These are phyloP conservation scores for Sylvia atricapilla DNA, from an alignment of 2,113 vertebrate species.

Conservation along the genomic window DNA sequence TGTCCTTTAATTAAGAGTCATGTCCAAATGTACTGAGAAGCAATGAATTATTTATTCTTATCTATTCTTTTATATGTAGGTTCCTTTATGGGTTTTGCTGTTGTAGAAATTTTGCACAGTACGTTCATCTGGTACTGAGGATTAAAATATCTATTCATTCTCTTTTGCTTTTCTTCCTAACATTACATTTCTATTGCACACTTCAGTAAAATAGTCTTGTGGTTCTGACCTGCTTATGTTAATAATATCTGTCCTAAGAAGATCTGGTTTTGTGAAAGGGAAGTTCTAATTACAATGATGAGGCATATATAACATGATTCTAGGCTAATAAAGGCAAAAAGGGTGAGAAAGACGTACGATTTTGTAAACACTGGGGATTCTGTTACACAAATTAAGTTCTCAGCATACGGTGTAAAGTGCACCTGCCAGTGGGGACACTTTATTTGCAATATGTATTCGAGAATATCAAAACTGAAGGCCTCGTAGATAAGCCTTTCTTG, in stretches of 20 bases:
- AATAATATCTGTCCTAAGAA: background rate
- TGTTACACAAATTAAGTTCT: background rate
- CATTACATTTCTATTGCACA: background rate
- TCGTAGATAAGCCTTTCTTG: background rate
- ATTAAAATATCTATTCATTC: background rate
- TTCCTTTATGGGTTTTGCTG: too few species aligned
- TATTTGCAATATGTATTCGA: background rate
- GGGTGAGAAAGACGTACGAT: background rate
- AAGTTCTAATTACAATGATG: background rate
- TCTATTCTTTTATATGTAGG: background rate
- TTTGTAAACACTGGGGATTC: background rate
- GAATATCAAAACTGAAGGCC: background rate
- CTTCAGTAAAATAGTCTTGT: background rate
- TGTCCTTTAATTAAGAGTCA: background rate
- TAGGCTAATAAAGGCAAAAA: background rate
- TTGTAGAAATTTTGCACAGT: background rate
- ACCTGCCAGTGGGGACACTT: background rate
- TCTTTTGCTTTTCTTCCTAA: background rate
- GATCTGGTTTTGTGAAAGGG: background rate
- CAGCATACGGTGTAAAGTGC: background rate
- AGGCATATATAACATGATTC: background rate
- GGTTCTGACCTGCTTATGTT: background rate
- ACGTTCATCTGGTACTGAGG: background rate
- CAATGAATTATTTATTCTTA: fast-evolving
- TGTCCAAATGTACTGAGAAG: background rate